Conservation (phyloP, 2,888 invertebrate species). For the Eilema caniola region DNA sequence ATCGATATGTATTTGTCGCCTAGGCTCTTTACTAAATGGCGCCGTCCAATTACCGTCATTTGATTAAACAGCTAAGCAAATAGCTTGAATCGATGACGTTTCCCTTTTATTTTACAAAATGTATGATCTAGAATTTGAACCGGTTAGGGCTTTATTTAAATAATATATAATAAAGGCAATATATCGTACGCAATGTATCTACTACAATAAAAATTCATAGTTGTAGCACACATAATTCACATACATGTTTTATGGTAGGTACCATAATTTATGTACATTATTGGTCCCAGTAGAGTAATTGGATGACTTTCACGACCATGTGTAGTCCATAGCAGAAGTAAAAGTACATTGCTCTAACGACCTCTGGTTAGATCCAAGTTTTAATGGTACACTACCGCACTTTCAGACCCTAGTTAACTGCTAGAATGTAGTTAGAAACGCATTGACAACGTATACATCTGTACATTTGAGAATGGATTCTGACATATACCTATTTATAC, state of each 20-base stretch:
- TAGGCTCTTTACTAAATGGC: too few species aligned
- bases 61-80: too few species aligned
- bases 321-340: constrained; percentile 45
- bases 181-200: neutral
- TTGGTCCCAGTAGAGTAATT: constrained; percentile 30
- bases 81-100: too few species aligned
- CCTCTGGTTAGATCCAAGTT: constrained; percentile 71
- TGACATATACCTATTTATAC: too few species aligned
- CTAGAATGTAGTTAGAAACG: constrained; percentile 65
- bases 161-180: neutral
- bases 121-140: too few species aligned
- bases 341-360: constrained; percentile 74
- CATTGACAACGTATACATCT: constrained; percentile 24
- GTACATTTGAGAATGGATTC: constrained; percentile 11
- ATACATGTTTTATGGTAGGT: constrained; percentile 28
- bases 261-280: constrained; percentile 34
- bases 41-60: too few species aligned
- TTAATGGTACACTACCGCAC: constrained; percentile 71
- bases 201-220: neutral
- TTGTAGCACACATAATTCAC: neutral
- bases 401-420: constrained; percentile 73
- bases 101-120: too few species aligned
- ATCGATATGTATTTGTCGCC: too few species aligned
- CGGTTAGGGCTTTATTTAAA: neutral
- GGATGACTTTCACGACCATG: constrained; percentile 39